A percentile compares a stretch with the other conserved stretches of the same genome.
phyloP scores from a whole-genome alignment of 1,140 invertebrate species.

The Drosophila suzukii region DNA sequence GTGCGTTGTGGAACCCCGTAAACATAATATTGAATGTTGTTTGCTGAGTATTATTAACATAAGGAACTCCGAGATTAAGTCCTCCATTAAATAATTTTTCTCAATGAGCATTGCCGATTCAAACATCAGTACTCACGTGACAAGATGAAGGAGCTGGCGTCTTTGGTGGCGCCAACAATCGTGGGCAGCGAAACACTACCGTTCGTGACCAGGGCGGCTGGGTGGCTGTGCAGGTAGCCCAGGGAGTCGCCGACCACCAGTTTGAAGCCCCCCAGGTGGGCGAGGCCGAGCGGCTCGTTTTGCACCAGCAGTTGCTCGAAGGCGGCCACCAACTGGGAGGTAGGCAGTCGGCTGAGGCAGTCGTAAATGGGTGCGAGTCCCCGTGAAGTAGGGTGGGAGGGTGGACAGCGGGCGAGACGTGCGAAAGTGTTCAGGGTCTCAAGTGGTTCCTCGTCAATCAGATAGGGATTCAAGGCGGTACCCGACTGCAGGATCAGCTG shows the following conservation, averaged over 20 bases:
- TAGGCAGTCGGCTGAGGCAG: slow-evolving; percentile 57
- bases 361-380: slow-evolving; percentile 44
- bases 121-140: slow-evolving; percentile 58
- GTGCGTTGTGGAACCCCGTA: too few species aligned
- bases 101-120: too few species aligned
- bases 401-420: slow-evolving; percentile 61
- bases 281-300: slow-evolving; percentile 62
- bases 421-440: slow-evolving; percentile 63
- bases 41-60: too few species aligned
- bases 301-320: slow-evolving; percentile 61
- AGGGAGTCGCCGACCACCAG: slow-evolving; percentile 72
- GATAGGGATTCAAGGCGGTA: slow-evolving; percentile 76
- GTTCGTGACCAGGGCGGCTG: slow-evolving; percentile 54
- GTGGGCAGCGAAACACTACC: slow-evolving; percentile 50
- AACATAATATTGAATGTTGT: too few species aligned
- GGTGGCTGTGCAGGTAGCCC: slow-evolving; percentile 65
- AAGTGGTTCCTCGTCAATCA: slow-evolving; percentile 68
- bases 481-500: slow-evolving; percentile 80
- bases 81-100: too few species aligned
- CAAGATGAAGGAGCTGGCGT: slow-evolving; percentile 78
- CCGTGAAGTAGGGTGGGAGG: neutral
- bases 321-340: slow-evolving; percentile 57
- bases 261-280: slow-evolving; percentile 70
- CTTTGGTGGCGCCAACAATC: slow-evolving; percentile 70
- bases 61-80: too few species aligned